Percentiles rank a stretch among this genome's conserved stretches.
Evolutionary conservation across 2,113 vertebrate species (phyloP).

Genomic region (Phoenicopterus ruber): DNA sequence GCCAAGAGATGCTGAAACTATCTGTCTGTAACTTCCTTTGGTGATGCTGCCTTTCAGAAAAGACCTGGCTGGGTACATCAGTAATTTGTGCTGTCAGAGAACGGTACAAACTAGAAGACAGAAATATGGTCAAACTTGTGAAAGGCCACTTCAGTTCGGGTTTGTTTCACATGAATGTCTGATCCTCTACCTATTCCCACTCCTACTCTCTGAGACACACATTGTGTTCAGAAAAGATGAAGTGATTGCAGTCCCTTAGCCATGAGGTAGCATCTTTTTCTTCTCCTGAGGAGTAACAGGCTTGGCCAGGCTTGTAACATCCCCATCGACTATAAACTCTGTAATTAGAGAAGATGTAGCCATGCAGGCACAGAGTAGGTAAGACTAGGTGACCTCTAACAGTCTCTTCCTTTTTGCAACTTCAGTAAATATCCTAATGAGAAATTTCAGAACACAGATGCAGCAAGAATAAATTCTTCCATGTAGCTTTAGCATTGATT

Average conservation of each 20-base stretch:
- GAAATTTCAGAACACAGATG: background rate
- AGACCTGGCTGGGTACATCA: background rate
- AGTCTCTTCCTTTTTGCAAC: background rate
- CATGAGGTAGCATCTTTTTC: background rate
- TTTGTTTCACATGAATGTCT: background rate
- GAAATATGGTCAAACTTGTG: background rate
- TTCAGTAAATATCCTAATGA: background rate
- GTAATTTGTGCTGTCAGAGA: background rate
- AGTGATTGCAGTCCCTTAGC: background rate
- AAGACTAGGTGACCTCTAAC: background rate
- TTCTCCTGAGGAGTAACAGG: background rate
- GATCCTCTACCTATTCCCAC: background rate
- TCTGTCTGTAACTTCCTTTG: background rate
- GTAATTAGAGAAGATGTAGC: background rate
- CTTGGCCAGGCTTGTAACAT: background rate
- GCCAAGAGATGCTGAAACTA: background rate
- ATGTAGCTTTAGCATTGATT: background rate
- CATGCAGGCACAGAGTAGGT: background rate
- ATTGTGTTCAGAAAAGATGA: background rate
- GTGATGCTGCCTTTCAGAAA: background rate
- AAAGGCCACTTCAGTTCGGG: background rate
- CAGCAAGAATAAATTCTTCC: background rate
- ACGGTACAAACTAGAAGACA: background rate
- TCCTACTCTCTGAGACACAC: background rate
- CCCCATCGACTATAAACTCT: background rate